Percentiles rank a stretch among this genome's conserved stretches.
phyloP scores from a whole-genome alignment of 2,797 vertebrate genomes.

The Nasua narica region DNA sequence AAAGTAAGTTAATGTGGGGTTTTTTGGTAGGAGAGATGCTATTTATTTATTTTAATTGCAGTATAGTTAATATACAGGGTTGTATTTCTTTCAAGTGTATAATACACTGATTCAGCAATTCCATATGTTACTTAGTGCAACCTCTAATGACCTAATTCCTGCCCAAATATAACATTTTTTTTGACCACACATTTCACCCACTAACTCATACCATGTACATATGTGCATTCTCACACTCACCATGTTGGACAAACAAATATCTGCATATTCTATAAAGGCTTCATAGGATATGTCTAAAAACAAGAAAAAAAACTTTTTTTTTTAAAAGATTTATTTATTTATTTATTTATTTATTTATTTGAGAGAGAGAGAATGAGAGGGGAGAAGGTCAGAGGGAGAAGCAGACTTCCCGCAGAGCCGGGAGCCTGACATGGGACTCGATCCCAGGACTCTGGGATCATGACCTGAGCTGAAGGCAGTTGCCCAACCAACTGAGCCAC shows the following conservation, averaged over 20 bases:
- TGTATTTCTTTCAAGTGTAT: background rate
- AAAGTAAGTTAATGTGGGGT: background rate
- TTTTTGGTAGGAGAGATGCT: background rate
- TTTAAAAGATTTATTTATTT: too few species aligned
- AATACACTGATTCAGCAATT: background rate
- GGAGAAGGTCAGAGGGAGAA: too few species aligned
- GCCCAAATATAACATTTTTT: background rate
- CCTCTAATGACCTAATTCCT: background rate
- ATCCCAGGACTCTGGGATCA: too few species aligned
- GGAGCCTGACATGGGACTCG: too few species aligned
- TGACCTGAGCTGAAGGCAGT: too few species aligned
- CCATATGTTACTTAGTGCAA: background rate
- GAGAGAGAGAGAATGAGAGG: too few species aligned
- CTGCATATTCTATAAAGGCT: background rate
- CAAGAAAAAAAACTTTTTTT: too few species aligned
- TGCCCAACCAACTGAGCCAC: too few species aligned
- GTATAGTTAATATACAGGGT: background rate
- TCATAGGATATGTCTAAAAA: background rate
- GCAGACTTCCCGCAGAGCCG: too few species aligned
- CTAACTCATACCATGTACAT: background rate
- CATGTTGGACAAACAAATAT: background rate
- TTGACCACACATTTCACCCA: background rate
- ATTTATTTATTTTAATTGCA: background rate
- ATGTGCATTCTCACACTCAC: background rate
- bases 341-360: too few species aligned